Conservation (phyloP, 2,888 invertebrate genomes). For the Melanophora roralis region DNA sequence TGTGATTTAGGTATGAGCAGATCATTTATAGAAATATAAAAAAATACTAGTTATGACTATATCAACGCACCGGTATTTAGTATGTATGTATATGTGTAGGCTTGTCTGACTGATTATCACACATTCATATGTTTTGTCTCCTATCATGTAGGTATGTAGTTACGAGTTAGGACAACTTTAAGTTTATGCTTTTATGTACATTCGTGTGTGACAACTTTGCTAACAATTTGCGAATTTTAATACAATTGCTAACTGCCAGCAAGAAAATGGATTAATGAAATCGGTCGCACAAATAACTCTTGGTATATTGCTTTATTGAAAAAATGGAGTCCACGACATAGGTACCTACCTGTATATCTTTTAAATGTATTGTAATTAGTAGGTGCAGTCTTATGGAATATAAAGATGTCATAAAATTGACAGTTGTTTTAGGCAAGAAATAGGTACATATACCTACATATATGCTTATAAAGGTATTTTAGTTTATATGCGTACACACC, state of each 20-base stretch:
- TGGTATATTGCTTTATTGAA: slow-evolving; percentile 47
- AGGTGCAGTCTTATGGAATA: slow-evolving; percentile 51
- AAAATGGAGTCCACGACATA: too few relatives aligned
- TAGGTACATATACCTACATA: background rate
- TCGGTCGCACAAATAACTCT: slow-evolving; percentile 34
- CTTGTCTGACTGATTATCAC: background rate
- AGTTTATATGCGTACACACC: too few relatives aligned
- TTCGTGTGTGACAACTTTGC: slow-evolving; percentile 57
- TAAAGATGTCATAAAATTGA: slow-evolving; percentile 59
- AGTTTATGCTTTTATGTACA: slow-evolving; percentile 47
- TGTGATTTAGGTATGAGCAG: too few relatives aligned
- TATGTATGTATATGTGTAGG: background rate
- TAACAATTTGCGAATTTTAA: slow-evolving; percentile 39
- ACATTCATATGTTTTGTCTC: background rate
- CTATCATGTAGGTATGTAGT: slow-evolving; percentile 19
- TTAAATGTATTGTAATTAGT: slow-evolving; percentile 25
- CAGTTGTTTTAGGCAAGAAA: slow-evolving; percentile 44
- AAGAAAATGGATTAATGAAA: slow-evolving; percentile 25
- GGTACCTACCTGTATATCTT: too few relatives aligned
- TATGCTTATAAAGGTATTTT: too few relatives aligned
- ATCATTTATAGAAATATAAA: too few relatives aligned
- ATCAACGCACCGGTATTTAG: background rate
- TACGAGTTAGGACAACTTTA: slow-evolving; percentile 8
- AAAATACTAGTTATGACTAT: too few relatives aligned
- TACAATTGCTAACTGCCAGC: background rate